These are phyloP conservation scores for Lepidotrigona ventralis DNA, from an alignment of 1,140 invertebrate genomes.

Conservation along the genomic window DNA sequence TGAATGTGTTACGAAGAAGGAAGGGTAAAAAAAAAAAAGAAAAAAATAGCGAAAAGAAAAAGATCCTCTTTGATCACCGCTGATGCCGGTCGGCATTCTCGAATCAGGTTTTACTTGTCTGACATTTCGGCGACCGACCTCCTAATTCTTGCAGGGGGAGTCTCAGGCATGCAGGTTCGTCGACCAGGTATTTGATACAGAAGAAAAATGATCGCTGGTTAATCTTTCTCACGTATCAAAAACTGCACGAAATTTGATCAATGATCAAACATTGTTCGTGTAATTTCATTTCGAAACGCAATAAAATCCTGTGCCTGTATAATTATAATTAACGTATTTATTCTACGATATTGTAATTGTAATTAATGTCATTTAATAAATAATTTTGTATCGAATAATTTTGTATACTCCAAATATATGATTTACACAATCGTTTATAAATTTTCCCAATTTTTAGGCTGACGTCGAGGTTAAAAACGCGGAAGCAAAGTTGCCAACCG, in stretches of 20 bases:
- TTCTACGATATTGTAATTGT: too few relatives aligned
- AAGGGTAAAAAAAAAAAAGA: background rate
- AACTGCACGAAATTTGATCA: background rate
- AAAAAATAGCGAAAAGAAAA: constrained; percentile 28
- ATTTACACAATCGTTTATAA: too few relatives aligned
- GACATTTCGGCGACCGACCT: constrained; percentile 64
- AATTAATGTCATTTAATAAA: too few relatives aligned
- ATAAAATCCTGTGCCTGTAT: background rate
- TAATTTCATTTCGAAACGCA: background rate
- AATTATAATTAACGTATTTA: too few relatives aligned
- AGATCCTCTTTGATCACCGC: constrained; percentile 21
- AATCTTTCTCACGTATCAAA: background rate
- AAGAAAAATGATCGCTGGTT: background rate
- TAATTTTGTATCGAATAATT: too few relatives aligned
- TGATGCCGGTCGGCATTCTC: constrained; percentile 56
- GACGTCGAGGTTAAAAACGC: too few relatives aligned
- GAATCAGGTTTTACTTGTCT: constrained; percentile 68
- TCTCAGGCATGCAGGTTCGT: constrained; percentile 48
- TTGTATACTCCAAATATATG: too few relatives aligned
- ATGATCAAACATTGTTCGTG: background rate
- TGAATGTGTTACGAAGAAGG: background rate
- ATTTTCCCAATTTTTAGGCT: too few relatives aligned
- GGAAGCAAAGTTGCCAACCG: background rate
- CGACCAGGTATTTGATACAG: constrained; percentile 42
- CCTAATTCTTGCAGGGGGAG: constrained; percentile 46